Evolutionary conservation across 1,140 invertebrate genomes (phyloP).

Genomic region (Drosophila rufa): DNA sequence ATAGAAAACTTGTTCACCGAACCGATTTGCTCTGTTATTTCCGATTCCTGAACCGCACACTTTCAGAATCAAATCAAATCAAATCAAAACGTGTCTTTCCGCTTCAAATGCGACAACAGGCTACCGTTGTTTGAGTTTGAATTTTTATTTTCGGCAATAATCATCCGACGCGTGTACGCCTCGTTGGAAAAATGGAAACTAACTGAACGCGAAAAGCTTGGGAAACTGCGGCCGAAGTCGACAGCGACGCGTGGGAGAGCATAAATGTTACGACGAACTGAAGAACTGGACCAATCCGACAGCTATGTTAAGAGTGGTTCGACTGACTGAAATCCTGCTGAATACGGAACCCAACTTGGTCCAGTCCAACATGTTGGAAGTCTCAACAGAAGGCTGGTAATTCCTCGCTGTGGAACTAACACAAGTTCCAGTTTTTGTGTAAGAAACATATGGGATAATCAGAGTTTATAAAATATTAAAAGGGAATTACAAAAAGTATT

Average conservation of each 20-base stretch:
- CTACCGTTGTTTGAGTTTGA: too few species aligned
- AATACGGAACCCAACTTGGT: not conserved
- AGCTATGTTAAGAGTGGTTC: slow-evolving; percentile 10
- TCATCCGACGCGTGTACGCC: too few species aligned
- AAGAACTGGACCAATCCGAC: slow-evolving; percentile 28
- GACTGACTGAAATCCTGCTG: not conserved
- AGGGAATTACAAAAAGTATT: too few species aligned
- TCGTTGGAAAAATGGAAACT: too few species aligned
- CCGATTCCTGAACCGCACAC: slow-evolving; percentile 41
- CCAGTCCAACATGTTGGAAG: slow-evolving; percentile 25
- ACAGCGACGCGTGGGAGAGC: too few species aligned
- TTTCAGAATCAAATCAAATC: slow-evolving; percentile 38
- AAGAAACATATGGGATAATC: too few species aligned
- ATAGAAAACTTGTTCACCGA: not conserved
- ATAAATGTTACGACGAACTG: slow-evolving; percentile 30
- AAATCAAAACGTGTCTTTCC: too few species aligned
- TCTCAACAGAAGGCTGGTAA: not conserved
- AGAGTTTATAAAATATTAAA: not conserved
- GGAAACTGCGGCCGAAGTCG: too few species aligned
- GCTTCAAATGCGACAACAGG: too few species aligned
- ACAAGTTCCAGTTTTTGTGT: slow-evolving; percentile 7
- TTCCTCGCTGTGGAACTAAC: slow-evolving; percentile 20
- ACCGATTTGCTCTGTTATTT: not conserved
- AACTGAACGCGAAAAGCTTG: too few species aligned
- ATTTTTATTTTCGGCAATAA: too few species aligned